Evolutionary conservation across 2,888 invertebrate species (phyloP).

Genomic region (Mimumesa dahlbomi): DNA sequence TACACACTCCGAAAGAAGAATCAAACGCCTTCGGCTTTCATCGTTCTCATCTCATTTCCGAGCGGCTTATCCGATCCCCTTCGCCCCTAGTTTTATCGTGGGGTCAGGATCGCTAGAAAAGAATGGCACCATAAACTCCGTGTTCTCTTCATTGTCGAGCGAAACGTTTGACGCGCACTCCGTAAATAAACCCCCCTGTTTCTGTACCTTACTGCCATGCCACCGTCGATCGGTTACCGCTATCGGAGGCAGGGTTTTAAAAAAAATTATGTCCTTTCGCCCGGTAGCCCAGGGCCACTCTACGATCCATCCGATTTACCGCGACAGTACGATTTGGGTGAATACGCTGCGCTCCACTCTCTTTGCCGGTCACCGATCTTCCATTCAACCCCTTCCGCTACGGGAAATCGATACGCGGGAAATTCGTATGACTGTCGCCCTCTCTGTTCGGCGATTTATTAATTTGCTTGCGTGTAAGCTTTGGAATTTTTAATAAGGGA

Average conservation of each 20-base stretch:
- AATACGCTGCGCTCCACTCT: constrained; percentile 2
- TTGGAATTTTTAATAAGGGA: too few species aligned
- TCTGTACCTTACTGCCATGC: constrained; percentile 13
- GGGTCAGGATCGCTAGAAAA: constrained; percentile 36
- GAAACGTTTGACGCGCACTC: constrained; percentile 41
- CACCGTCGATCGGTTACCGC: neutral
- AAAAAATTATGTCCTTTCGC: constrained; percentile 36
- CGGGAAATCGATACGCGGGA: too few species aligned
- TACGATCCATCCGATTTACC: constrained; percentile 39
- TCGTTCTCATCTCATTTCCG: constrained; percentile 60
- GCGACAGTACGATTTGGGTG: constrained; percentile 17
- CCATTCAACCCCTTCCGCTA: too few species aligned
- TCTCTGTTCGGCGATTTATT: too few species aligned
- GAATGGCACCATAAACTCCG: constrained; percentile 52
- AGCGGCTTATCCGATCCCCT: constrained; percentile 52
- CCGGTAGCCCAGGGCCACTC: constrained; percentile 1
- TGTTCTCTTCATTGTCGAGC: constrained; percentile 55
- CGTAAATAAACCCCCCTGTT: constrained; percentile 40
- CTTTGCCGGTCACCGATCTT: neutral
- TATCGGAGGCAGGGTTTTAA: constrained; percentile 19
- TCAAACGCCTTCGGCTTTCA: constrained; percentile 56
- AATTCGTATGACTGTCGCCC: too few species aligned
- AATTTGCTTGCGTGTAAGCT: too few species aligned
- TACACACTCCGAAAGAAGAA: constrained; percentile 29
- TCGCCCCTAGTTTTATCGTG: constrained; percentile 38